These are phyloP conservation scores for Elephantulus edwardii DNA, from an alignment of 2,113 vertebrate genomes.

Conservation along the genomic window DNA sequence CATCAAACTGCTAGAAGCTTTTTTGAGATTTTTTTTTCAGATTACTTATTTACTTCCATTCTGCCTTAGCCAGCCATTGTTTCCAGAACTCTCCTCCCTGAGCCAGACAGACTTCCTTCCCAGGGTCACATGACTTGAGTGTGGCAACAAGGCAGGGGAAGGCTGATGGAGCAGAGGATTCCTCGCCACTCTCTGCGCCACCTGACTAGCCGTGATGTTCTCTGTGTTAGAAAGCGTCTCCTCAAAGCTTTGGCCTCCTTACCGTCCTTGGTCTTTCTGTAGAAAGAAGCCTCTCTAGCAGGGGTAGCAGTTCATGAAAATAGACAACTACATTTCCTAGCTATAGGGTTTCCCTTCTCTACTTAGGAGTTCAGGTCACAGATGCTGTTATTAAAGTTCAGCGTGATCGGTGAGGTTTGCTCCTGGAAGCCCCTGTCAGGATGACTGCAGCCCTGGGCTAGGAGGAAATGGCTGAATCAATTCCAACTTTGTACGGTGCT, in stretches of 20 bases:
- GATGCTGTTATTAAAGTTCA: slow-evolving; percentile 49
- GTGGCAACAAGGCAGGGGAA: slow-evolving; percentile 46
- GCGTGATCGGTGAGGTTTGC: slow-evolving; percentile 51
- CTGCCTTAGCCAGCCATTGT: slow-evolving; percentile 28
- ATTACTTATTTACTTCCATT: slow-evolving; percentile 1
- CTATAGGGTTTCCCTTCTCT: slow-evolving; percentile 71
- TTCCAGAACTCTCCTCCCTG: slow-evolving; percentile 23
- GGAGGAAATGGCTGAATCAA: slow-evolving; percentile 71
- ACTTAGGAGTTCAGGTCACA: slow-evolving; percentile 55
- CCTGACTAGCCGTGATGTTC: slow-evolving; percentile 66
- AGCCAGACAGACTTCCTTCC: slow-evolving; percentile 37
- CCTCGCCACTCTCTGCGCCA: slow-evolving; percentile 52
- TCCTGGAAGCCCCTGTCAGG: slow-evolving; percentile 62
- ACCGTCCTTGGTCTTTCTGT: slow-evolving; percentile 56
- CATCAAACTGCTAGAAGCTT: slow-evolving; percentile 33
- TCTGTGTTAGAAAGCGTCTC: slow-evolving; percentile 63
- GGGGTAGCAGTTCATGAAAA: slow-evolving; percentile 73
- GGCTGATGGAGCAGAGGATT: slow-evolving; percentile 37
- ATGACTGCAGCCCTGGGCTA: slow-evolving; percentile 60
- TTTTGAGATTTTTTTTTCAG: slow-evolving; percentile 6
- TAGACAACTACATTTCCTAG: slow-evolving; percentile 67
- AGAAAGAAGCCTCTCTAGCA: slow-evolving; percentile 62
- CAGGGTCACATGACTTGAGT: slow-evolving; percentile 60
- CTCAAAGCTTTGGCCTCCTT: slow-evolving; percentile 68
- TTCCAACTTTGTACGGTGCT: slow-evolving; percentile 64